Evolutionary conservation across 2,797 vertebrate genomes (phyloP).

Genomic region (Enteromius treurensis): DNA sequence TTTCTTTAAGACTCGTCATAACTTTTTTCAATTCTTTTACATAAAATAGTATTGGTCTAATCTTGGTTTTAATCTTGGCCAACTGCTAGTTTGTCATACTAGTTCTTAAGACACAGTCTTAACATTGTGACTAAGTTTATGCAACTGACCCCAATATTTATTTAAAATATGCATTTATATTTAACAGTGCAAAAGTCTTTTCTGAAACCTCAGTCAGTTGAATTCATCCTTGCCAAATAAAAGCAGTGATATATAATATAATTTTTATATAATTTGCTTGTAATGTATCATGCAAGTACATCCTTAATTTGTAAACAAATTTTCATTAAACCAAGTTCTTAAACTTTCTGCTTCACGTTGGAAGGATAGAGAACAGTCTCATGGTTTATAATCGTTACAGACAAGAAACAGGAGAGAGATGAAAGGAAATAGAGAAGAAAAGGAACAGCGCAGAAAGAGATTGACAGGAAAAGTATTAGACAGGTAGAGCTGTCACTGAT

Average conservation of each 20-base stretch:
- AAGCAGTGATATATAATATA: background rate
- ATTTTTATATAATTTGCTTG: background rate
- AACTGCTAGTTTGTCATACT: background rate
- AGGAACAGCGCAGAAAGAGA: constrained; percentile 5
- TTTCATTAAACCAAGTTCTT: background rate
- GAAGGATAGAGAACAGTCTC: background rate
- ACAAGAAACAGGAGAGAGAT: constrained; percentile 11
- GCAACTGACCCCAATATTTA: background rate
- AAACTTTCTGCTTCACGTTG: background rate
- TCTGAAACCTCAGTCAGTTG: background rate
- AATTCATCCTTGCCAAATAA: background rate
- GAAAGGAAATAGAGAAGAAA: constrained; percentile 12
- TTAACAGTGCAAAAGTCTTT: background rate
- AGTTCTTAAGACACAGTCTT: background rate
- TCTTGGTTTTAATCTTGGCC: background rate
- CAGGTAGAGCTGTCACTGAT: constrained; percentile 41
- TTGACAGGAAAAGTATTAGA: constrained; percentile 20
- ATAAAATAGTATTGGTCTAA: background rate
- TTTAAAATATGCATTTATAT: background rate
- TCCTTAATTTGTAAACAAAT: background rate
- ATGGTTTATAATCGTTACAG: background rate
- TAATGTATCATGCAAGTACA: background rate
- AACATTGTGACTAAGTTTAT: background rate
- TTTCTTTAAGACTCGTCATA: background rate
- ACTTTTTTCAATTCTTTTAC: background rate